A percentile compares a stretch with the other conserved stretches of the same genome.
phyloP scores from a whole-genome alignment of 2,797 vertebrate species.

The Ispidina picta region DNA sequence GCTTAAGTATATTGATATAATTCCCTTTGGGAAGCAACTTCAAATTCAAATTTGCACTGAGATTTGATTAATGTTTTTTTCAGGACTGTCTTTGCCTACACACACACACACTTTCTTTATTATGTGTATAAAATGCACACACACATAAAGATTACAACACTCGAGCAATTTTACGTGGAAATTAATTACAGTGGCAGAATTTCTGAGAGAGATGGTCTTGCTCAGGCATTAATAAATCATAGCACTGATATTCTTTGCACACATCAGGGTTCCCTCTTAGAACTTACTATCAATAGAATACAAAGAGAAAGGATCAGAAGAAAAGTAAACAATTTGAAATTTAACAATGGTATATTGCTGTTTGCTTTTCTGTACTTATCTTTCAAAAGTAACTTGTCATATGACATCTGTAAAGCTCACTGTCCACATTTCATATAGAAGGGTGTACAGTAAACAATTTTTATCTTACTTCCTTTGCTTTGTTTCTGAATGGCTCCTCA shows the following conservation, averaged over 20 bases:
- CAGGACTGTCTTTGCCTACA: not conserved
- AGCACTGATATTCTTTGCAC: conserved; percentile 20
- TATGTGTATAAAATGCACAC: not conserved
- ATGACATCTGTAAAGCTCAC: not conserved
- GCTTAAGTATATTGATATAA: not conserved
- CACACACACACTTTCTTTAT: not conserved
- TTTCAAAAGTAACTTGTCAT: conserved; percentile 7
- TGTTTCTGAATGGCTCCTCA: not conserved
- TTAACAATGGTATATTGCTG: conserved; percentile 11
- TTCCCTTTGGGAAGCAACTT: conserved; percentile 12
- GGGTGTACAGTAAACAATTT: not conserved
- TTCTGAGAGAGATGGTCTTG: not conserved
- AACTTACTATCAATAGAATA: conserved; percentile 24
- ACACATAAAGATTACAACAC: not conserved
- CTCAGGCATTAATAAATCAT: conserved; percentile 61
- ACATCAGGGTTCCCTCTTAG: conserved; percentile 49
- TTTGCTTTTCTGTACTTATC: not conserved
- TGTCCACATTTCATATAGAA: not conserved
- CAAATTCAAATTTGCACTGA: conserved; percentile 20
- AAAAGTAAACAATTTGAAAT: conserved; percentile 29
- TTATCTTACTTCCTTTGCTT: not conserved
- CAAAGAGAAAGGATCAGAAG: conserved; percentile 50
- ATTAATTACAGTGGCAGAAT: not conserved
- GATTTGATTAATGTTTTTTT: not conserved
- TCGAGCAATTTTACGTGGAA: not conserved